These are phyloP conservation scores for Ennomos erosarius DNA, from an alignment of 2,888 invertebrate species.

Conservation along the genomic window DNA sequence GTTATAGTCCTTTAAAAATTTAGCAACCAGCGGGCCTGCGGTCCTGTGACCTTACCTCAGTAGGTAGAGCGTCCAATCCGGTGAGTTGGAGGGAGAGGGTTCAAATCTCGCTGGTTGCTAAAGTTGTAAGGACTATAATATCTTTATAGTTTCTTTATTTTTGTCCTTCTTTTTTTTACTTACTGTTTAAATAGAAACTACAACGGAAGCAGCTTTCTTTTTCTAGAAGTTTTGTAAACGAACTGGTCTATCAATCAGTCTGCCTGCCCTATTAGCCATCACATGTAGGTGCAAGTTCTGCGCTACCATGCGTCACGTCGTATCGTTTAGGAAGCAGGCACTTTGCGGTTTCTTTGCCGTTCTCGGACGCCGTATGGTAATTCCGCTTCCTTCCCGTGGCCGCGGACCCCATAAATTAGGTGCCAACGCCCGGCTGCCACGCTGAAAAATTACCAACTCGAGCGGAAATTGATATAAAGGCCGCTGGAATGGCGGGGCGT, in stretches of 20 bases:
- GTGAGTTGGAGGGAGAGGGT: too few relatives aligned
- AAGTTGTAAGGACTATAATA: too few relatives aligned
- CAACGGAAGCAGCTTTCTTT: too few relatives aligned
- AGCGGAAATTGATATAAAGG: conserved; percentile 58
- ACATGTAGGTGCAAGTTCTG: conserved; percentile 3
- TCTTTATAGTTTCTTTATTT: too few relatives aligned
- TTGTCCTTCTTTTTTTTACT: too few relatives aligned
- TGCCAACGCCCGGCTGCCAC: conserved; percentile 67
- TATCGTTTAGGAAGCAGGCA: conserved; percentile 61
- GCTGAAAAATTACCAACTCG: conserved; percentile 79
- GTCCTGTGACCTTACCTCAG: too few relatives aligned
- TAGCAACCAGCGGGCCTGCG: too few relatives aligned
- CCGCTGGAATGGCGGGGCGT: conserved; percentile 42
- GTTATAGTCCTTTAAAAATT: too few relatives aligned
- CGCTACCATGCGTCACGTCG: conserved; percentile 57
- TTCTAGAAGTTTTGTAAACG: too few relatives aligned
- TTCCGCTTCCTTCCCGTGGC: conserved; percentile 75
- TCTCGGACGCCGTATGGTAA: conserved; percentile 79
- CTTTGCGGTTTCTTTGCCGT: conserved; percentile 68
- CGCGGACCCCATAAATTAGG: conserved; percentile 74
- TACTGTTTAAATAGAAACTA: too few relatives aligned
- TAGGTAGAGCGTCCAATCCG: too few relatives aligned
- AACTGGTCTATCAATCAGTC: background rate
- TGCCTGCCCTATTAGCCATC: conserved; percentile 10
- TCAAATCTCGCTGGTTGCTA: too few relatives aligned